These are phyloP conservation scores for Drosophila ustulata DNA, from an alignment of 2,888 invertebrate species.

Conservation along the genomic window DNA sequence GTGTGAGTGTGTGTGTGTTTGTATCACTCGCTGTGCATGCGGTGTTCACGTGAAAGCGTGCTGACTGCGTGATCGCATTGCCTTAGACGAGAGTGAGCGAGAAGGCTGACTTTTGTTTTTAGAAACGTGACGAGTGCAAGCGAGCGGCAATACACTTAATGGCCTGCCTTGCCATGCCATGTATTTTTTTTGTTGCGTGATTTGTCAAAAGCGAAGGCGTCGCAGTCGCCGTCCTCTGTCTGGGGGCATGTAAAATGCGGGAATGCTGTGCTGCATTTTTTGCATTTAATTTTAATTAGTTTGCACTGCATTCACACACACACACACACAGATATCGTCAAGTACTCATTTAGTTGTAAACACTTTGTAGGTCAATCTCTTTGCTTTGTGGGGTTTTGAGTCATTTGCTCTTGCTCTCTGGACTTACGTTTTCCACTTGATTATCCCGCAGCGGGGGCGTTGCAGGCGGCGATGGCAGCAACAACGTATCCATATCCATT, in stretches of 20 bases:
- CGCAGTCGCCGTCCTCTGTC: conserved; percentile 22
- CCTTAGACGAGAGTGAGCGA: conserved; percentile 73
- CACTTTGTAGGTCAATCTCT: conserved; percentile 61
- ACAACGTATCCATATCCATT: conserved; percentile 82
- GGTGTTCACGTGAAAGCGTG: conserved; percentile 93
- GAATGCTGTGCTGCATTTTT: conserved; percentile 57
- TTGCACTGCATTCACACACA: conserved; percentile 48
- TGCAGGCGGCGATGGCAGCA: conserved; percentile 89
- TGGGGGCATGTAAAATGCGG: conserved; percentile 57
- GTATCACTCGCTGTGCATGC: conserved; percentile 81
- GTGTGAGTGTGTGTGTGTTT: conserved; percentile 36
- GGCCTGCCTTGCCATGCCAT: conserved; percentile 60
- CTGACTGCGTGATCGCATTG: conserved; percentile 84
- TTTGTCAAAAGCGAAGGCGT: conserved; percentile 65
- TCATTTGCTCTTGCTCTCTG: conserved; percentile 32
- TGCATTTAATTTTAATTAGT: conserved; percentile 65
- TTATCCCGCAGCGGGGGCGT: conserved; percentile 89
- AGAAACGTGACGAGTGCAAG: conserved; percentile 79
- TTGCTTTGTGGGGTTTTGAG: conserved; percentile 34
- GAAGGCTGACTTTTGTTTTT: conserved; percentile 84
- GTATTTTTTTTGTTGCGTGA: conserved; percentile 60
- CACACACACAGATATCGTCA: conserved; percentile 14
- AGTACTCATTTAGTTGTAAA: conserved; percentile 30
- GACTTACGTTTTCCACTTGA: conserved; percentile 84
- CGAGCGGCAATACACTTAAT: conserved; percentile 63